Evolutionary conservation across 2,113 vertebrate species (phyloP), one percentile per base, ranked within the genome.

Genomic region (Pavo muticus): DNA sequence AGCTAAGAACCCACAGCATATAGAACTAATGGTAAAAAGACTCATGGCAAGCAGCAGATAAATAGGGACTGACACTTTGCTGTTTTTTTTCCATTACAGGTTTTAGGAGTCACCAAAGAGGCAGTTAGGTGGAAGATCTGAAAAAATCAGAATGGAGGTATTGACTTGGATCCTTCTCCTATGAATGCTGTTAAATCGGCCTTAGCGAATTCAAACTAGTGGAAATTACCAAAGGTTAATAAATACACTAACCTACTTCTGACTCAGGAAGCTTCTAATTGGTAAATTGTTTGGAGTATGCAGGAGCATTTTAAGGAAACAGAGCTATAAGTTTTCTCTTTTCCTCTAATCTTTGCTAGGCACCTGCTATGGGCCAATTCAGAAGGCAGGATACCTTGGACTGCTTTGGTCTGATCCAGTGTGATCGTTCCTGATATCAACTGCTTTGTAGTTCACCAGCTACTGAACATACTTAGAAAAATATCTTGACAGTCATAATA

Each of bases 11-110:
- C 32, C 35, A 47, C 14, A 56, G 17, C 32, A 35, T 2, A 16
- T 20, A 75, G 75, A 65, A 75, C 12, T 29, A 39, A n/a, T 56
- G 18, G 29, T 10, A 42, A 32, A 52, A 3, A 11, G 3, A 40
- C 20, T 79, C n/a, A 29, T 0, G 0, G 17, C 15, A n/a, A 2
- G 1, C 9, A 48, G 35, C 0, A 0, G 10, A 11, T 67, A 54
- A 50, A 16, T 6, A 59, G 27, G 32, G 56, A 37, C 40, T 73
- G 63, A 40, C 8, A 35, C 21, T 72, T 70, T 64, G 8, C 14
- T 73, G 29, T 35, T 30, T 70, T 54, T 54, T 76, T 50, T 88
- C 45, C 50, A 67, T 63, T 29, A 11, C 23, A 65, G 50, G 18
- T 35, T 84, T 88, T 77, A 64, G 32, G 44, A 56, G 11, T 54